Conservation (phyloP, 2,113 vertebrate species). For the rabbit (Oryctolagus cuniculus) region DNA sequence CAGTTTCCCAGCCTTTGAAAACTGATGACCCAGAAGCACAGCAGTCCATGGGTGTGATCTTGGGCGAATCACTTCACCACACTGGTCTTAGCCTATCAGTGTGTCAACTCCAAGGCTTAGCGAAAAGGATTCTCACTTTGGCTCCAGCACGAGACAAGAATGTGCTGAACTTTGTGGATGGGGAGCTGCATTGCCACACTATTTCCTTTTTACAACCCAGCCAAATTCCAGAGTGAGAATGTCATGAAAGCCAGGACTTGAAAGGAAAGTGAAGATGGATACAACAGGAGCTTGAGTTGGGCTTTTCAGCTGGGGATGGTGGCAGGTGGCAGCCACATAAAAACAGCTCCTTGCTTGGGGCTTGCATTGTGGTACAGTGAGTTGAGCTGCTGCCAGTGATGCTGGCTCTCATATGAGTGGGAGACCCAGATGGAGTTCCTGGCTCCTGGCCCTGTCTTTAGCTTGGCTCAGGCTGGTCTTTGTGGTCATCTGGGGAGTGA, state of each 20-base stretch:
- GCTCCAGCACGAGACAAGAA: background rate
- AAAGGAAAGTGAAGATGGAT: background rate
- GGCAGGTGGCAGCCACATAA: background rate
- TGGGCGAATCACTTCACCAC: background rate
- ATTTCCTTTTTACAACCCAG: constrained; percentile 3
- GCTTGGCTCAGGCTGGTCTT: too few species aligned
- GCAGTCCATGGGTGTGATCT: background rate
- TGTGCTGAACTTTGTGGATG: background rate
- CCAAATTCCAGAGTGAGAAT: background rate
- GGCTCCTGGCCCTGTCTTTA: too few species aligned
- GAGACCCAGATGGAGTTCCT: too few species aligned
- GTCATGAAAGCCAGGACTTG: background rate
- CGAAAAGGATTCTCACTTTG: background rate
- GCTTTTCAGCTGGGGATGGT: background rate
- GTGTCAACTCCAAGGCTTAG: background rate
- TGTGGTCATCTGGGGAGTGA: too few species aligned
- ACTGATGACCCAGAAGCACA: background rate
- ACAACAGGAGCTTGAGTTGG: background rate
- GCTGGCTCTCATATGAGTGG: too few species aligned
- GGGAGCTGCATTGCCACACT: background rate
- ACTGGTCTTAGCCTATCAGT: background rate
- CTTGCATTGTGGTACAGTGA: too few species aligned
- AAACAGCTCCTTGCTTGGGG: background rate
- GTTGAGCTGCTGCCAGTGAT: too few species aligned
- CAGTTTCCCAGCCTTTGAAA: background rate